These are phyloP conservation scores for Leiothrix lutea DNA, from an alignment of 2,113 vertebrate species.

Conservation along the genomic window DNA sequence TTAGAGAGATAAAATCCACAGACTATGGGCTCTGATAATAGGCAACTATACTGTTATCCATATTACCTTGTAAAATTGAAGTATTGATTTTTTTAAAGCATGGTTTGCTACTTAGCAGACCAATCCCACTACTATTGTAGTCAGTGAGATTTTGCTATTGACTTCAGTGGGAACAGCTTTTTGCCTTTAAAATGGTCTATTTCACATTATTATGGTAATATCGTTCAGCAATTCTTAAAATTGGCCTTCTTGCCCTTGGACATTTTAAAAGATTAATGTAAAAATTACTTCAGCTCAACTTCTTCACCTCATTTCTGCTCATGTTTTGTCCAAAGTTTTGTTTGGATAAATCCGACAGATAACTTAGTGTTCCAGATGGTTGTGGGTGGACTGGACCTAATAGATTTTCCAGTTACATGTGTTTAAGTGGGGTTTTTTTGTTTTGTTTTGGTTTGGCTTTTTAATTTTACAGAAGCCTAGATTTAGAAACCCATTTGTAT, in stretches of 20 bases:
- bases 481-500: constrained; percentile 54
- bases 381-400: constrained; percentile 40
- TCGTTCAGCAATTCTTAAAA: constrained; percentile 13
- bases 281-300: constrained; percentile 8
- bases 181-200: constrained; percentile 21
- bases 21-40: not conserved
- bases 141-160: constrained; percentile 30
- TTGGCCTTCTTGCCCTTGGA: not conserved
- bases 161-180: not conserved
- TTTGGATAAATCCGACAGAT: constrained; percentile 11
- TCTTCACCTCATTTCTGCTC: constrained; percentile 34
- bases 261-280: constrained; percentile 18
- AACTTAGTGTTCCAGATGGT: constrained; percentile 43
- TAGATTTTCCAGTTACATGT: constrained; percentile 29
- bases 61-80: constrained; percentile 44
- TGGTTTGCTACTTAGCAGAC: constrained; percentile 50
- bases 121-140: constrained; percentile 1
- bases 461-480: constrained; percentile 26
- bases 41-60: constrained; percentile 4
- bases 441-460: not conserved
- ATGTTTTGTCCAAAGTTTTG: constrained; percentile 32
- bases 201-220: constrained; percentile 38
- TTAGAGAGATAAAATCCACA: constrained; percentile 7
- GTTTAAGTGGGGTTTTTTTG: not conserved
- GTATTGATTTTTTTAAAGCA: constrained; percentile 61